A percentile compares a stretch with the other conserved stretches of the same genome.
phyloP scores from a whole-genome alignment of 2,888 invertebrate species.

The Chalcis sispes region DNA sequence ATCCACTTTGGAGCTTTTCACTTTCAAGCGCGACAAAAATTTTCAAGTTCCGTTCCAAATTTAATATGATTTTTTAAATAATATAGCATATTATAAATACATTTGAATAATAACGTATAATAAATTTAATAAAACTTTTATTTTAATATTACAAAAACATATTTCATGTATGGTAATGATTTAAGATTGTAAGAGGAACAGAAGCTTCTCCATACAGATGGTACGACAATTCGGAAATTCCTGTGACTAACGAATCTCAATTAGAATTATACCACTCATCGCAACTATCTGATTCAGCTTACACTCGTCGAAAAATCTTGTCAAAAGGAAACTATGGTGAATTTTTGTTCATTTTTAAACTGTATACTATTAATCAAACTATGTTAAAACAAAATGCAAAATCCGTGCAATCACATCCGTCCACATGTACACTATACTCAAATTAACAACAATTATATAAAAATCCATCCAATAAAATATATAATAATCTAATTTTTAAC shows the following conservation, averaged over 20 bases:
- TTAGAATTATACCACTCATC: neutral
- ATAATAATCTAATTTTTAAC: neutral
- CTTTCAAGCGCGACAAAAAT: no score
- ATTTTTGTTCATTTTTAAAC: neutral
- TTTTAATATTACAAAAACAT: no score
- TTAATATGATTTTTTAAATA: no score
- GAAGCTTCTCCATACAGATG: slow-evolving; percentile 19
- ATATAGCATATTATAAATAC: no score
- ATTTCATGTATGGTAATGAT: no score
- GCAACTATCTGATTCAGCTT: neutral
- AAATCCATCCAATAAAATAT: neutral
- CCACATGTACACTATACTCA: no score
- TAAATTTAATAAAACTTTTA: no score
- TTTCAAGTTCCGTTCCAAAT: no score
- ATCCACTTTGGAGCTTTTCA: no score
- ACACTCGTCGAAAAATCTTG: slow-evolving; percentile 25
- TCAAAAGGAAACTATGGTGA: slow-evolving; percentile 28
- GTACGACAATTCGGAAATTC: neutral
- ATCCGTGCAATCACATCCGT: no score
- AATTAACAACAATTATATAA: neutral
- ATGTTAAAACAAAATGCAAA: no score
- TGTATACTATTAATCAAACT: neutral
- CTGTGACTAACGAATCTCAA: neutral
- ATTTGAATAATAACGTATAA: no score
- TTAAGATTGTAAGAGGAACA: slow-evolving; percentile 6